Evolutionary conservation across 2,113 vertebrate species (phyloP).

Genomic region (Centrocercus urophasianus): DNA sequence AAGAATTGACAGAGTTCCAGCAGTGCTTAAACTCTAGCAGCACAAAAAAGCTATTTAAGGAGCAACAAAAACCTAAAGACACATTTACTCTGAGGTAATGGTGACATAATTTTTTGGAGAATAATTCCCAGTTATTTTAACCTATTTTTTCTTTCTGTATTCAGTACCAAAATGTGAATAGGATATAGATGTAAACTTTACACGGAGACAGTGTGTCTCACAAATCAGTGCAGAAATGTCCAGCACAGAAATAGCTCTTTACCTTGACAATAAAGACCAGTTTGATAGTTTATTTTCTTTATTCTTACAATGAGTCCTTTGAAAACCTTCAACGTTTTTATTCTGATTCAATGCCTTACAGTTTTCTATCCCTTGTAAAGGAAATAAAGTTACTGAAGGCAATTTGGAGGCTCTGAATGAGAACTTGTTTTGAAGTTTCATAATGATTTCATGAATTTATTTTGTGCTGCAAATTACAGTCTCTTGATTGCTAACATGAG

Average conservation of each 20-base stretch:
- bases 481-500: slow-evolving; percentile 69
- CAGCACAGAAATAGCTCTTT: slow-evolving; percentile 71
- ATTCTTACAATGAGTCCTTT: slow-evolving; percentile 74
- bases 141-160: slow-evolving; percentile 64
- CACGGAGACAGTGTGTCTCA: slow-evolving; percentile 80
- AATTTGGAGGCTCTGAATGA: slow-evolving; percentile 69
- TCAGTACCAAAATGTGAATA: slow-evolving; percentile 70
- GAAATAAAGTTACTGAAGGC: slow-evolving; percentile 71
- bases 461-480: slow-evolving; percentile 69
- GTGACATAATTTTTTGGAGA: slow-evolving; percentile 81
- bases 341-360: slow-evolving; percentile 64
- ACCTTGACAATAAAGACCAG: slow-evolving; percentile 76
- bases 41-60: slow-evolving; percentile 76
- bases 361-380: slow-evolving; percentile 66
- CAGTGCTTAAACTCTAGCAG: slow-evolving; percentile 73
- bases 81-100: slow-evolving; percentile 82
- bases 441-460: slow-evolving; percentile 72
- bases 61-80: slow-evolving; percentile 80
- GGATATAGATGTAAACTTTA: slow-evolving; percentile 77
- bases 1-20: slow-evolving; percentile 77
- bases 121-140: slow-evolving; percentile 80
- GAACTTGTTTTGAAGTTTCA: slow-evolving; percentile 74
- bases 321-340: slow-evolving; percentile 71
- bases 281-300: slow-evolving; percentile 74
- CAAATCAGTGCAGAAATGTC: slow-evolving; percentile 34